A percentile compares a stretch with the other conserved stretches of the same genome.
These are phyloP conservation scores for Amphipoea lucens DNA, from an alignment of 2,888 invertebrate species.

Conservation along the genomic window DNA sequence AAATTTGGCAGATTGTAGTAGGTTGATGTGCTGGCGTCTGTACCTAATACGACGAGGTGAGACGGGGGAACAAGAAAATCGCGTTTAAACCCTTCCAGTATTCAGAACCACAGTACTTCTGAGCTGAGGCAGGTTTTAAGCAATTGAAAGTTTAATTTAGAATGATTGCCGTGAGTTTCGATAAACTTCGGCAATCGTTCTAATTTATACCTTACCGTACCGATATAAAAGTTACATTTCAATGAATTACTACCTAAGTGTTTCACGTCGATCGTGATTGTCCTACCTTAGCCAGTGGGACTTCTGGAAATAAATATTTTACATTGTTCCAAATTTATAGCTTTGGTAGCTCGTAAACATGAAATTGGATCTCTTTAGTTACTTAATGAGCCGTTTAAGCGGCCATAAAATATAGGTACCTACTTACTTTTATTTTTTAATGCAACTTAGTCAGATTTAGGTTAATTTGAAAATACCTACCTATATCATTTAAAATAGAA, in stretches of 20 bases:
- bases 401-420: slow-evolving; percentile 51
- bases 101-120: too few species aligned
- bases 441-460: slow-evolving; percentile 51
- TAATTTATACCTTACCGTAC: neutral
- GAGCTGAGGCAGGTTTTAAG: too few species aligned
- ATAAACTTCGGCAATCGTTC: too few species aligned
- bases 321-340: slow-evolving; percentile 36
- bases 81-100: too few species aligned
- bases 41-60: too few species aligned
- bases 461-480: neutral
- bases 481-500: neutral
- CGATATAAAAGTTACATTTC: neutral
- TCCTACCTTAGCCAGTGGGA: neutral
- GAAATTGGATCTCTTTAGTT: slow-evolving; percentile 61
- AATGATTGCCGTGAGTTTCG: neutral
- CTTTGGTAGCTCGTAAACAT: slow-evolving; percentile 66
- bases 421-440: slow-evolving; percentile 57
- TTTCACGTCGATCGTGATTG: neutral
- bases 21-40: too few species aligned
- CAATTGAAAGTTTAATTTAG: neutral
- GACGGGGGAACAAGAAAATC: too few species aligned
- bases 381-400: slow-evolving; percentile 67
- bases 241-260: neutral
- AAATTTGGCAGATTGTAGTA: too few species aligned
- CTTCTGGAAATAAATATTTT: slow-evolving; percentile 27